Evolutionary conservation across 2,888 invertebrate species (phyloP), one percentile per base, ranked within the genome.

Genomic region (Leuctra nigra): DNA sequence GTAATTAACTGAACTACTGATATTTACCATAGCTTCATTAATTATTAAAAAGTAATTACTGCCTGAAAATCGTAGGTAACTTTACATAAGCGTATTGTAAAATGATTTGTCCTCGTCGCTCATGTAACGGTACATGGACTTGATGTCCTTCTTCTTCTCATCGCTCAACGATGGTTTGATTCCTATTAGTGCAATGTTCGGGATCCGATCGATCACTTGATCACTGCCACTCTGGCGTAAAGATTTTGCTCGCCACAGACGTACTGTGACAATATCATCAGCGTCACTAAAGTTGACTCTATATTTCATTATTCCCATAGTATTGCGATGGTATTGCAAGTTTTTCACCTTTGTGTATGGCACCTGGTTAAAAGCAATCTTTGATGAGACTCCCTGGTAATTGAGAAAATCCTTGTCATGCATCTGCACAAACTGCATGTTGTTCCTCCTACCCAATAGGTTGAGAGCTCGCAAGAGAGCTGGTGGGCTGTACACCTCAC

Each of bases 371-470:
- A 23, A 47, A n/a, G 24, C 29, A 16, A 23, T 25, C 3, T 3
- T n/a, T 3, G 16, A 3, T 7, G 47, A 47, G 2, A 47, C 47
- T 2, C 16, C 25, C 29, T 47, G 25, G 16, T 47, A 66, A 90
- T 91, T 61, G 86, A 78, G 66, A 16, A 25, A 47, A 11, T 47
- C 25, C 7, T 23, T 47, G n/a, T 16, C 16, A 3, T 47, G 24
- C 25, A 47, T 25, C 14, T 25, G 25, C n/a, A n/a, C n/a, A n/a
- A n/a, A n/a, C n/a, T n/a, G n/a, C n/a, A n/a, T n/a, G n/a, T n/a
- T n/a, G n/a, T n/a, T n/a, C n/a, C n/a, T 33, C 4, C 29, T 29
- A 16, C 9, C 9, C 33, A 48, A 18, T 9, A 7, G 14, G 1
- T 29, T 29, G 2, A 48, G 11, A n/a, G 16, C 29, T 9, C 48